Base-by-base conservation (phyloP, 2,113 vertebrate species). In the Nestor notabilis region DNA sequence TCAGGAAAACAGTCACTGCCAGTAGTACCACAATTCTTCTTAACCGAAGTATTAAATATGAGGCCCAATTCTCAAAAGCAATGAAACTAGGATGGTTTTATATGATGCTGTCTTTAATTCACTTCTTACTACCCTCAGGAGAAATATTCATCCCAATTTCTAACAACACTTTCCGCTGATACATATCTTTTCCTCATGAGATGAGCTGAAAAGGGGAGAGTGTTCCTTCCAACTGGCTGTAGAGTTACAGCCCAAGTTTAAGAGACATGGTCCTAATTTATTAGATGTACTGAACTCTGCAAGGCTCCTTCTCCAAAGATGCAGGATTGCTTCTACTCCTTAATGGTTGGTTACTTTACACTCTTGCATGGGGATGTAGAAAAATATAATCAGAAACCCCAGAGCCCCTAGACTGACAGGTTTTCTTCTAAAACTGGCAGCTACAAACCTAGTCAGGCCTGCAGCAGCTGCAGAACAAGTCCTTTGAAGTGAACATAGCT, bases 61-160 rank as follows among this genome's bases (percentile, higher is more conserved):
- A 93, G 89, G 52, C 47, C 44, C 88, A 89, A 91, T 76, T 84
- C 86, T 95, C 86, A 88, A 91, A 94, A 87, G 89, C 53, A 93
- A 92, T 89, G 76, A 89, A 96, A 75, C 39, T 27, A 65, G 13
- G 69, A 84, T 29, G 10, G 47, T 52, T 83, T 96, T 84, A 76
- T 75, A 76, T 9, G 31, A 85, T 1, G 5, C 28, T 65, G 23
- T n/a, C 55, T 64, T 95, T 91, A 96, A 95, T 82, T 83, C 65
- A 78, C 17, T 89, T 64, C 65, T 83, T 78, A 95, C 41, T 70
- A 53, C 64, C 52, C 89, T 81, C 86, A 64, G 47, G 64, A 70
- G 95, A 92, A 95, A 93, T 71, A 93, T 37, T 50, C 31, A 93
- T 83, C 53, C 56, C 46, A 78, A 47, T 88, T 93, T 94, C 58